Evolutionary conservation across 37 sponge, comb jelly and placozoan species (phyloP).

Genomic region (Theonella swinhoei): DNA sequence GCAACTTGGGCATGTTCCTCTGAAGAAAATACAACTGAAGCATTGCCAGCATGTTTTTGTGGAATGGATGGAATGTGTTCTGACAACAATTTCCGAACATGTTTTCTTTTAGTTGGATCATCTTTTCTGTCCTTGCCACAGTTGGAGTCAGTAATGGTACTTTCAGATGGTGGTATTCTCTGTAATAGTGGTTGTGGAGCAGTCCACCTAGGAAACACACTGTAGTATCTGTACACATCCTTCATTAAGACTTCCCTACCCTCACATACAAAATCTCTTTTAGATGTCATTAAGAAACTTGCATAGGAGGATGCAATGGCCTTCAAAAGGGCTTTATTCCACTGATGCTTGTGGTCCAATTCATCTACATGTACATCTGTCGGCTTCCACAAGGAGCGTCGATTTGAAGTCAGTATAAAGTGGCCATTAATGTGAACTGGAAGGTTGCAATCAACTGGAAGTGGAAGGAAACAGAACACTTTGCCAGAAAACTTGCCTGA

Average conservation of each 20-base stretch:
- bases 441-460: conserved; percentile 28
- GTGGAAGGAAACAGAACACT: conserved; percentile 63
- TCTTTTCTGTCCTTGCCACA: too few relatives aligned
- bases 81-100: too few relatives aligned
- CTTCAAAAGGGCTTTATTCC: conserved; percentile 64
- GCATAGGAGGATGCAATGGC: conserved; percentile 69
- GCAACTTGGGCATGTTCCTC: neutral
- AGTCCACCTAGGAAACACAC: conserved; percentile 32
- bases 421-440: conserved; percentile 59
- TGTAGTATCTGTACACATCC: conserved; percentile 34
- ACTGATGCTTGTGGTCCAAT: conserved; percentile 23
- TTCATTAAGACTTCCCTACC: neutral
- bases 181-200: too few relatives aligned
- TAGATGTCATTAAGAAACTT: conserved; percentile 19
- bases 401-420: conserved; percentile 18
- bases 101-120: too few relatives aligned
- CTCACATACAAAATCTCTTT: neutral
- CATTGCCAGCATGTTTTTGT: neutral
- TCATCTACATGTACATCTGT: neutral
- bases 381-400: conserved; percentile 49
- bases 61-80: neutral
- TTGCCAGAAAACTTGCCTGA: neutral
- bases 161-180: too few relatives aligned
- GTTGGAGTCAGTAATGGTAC: too few relatives aligned
- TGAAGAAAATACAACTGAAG: neutral